Percentiles rank a stretch among this genome's conserved stretches.
These are phyloP conservation scores for Sepioteuthis lessoniana DNA, from an alignment of 2,888 invertebrate genomes.

Conservation along the genomic window DNA sequence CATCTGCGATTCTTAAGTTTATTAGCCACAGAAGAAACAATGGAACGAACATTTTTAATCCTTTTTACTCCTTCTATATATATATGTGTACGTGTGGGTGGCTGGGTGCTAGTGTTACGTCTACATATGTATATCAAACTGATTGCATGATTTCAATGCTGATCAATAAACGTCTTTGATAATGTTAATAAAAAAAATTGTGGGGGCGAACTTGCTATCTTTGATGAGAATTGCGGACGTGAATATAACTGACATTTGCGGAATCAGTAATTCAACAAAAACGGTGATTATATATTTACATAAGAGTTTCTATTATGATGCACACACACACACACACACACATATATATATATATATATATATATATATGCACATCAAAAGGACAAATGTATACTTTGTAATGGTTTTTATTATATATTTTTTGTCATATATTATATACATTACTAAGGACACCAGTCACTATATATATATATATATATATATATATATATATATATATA, in stretches of 20 bases:
- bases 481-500: conserved; percentile 17
- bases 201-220: neutral
- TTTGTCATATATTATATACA: neutral
- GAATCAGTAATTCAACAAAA: neutral
- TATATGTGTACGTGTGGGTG: neutral
- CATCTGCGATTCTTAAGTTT: no score
- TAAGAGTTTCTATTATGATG: no score
- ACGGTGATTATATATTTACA: no score
- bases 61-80: neutral
- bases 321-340: neutral
- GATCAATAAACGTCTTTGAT: neutral
- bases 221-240: neutral
- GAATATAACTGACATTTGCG: neutral
- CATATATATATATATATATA: neutral
- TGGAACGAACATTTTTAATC: neutral
- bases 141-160: neutral
- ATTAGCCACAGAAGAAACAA: no score
- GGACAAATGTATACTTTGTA: neutral
- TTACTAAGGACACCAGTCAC: neutral
- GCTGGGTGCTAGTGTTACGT: no score
- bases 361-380: neutral
- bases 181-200: neutral
- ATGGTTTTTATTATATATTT: neutral
- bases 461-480: neutral
- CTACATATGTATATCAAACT: neutral